These are phyloP conservation scores for Macrostomum lignano DNA, from an alignment of 1,140 invertebrate species.

Conservation along the genomic window DNA sequence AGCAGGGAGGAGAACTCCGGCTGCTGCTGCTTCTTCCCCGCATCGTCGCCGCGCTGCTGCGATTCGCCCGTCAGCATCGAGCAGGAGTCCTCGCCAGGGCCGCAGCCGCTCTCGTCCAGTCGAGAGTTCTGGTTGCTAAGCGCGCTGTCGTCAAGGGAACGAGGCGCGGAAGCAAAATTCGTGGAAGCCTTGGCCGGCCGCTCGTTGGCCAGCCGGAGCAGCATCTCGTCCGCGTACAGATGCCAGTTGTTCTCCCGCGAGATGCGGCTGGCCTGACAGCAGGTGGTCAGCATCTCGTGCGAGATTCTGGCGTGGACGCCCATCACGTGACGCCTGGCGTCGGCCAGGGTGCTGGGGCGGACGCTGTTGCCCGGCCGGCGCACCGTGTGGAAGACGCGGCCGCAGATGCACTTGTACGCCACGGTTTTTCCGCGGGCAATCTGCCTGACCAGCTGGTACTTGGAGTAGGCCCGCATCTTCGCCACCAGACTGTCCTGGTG, in stretches of 20 bases:
- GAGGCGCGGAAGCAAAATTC: too few species aligned
- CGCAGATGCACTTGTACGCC: not conserved
- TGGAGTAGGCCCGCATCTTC: not conserved
- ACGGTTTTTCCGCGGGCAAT: not conserved
- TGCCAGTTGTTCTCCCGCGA: slow-evolving; percentile 3
- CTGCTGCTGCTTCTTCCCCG: too few species aligned
- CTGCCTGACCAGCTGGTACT: not conserved
- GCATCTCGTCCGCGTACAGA: slow-evolving; percentile 3
- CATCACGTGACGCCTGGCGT: slow-evolving; percentile 3
- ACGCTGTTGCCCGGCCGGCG: not conserved
- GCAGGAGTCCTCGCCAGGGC: too few species aligned
- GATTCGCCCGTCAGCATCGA: too few species aligned
- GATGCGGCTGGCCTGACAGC: slow-evolving; percentile 5
- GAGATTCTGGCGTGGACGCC: slow-evolving; percentile 3
- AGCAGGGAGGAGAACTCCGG: too few species aligned
- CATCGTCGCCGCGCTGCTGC: too few species aligned
- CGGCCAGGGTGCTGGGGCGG: slow-evolving; percentile 1
- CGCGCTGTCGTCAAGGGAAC: too few species aligned
- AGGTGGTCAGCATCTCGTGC: slow-evolving; percentile 1
- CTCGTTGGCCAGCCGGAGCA: not conserved
- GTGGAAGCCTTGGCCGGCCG: not conserved
- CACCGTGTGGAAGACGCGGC: slow-evolving; percentile 2
- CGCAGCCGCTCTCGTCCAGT: too few species aligned
- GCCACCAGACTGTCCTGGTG: not conserved
- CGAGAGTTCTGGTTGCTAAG: too few species aligned